Evolutionary conservation across 2,113 vertebrate genomes (phyloP), one percentile per base, ranked within the genome.

Genomic region (Ammodytes dubius): DNA sequence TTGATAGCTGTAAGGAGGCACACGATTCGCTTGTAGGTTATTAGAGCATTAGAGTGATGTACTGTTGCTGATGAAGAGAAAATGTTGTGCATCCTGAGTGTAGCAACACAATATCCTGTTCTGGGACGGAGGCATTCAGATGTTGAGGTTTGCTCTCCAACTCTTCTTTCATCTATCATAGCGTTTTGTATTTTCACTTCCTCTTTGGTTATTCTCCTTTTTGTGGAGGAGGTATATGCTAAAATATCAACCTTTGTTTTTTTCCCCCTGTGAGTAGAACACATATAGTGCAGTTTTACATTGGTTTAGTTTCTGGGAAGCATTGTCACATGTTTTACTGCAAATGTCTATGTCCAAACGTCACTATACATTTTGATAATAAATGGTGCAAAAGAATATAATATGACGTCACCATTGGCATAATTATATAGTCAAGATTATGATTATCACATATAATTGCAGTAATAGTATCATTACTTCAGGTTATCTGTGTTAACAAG

Each of bases 151-250:
- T 78, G 53, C 46, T 72, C 76, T 80, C 56, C 64, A 64, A 2
- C 69, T 88, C 57, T 74, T 39, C 82, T 72, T 75, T 82, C 79
- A 88, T 90, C 59, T 74, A 80, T 92, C 77, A 89, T 88, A 87
- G 83, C 86, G 84, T 87, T 92, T 91, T 90, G 71, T 72, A 76
- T 84, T 92, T 84, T 93, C 92, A 90, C 90, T 92, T 93, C 92
- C 88, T 47, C 53, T 90, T 76, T 74, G 13, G 27, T 79, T 79
- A 83, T 89, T 87, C 88, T 90, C 70, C 77, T 84, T 88, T 91
- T 65, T 59, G 7, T 10, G 12, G 12, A 3, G 12, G 43, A 70
- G 49, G 40, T 45, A 14, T 74, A 3, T 75, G 81, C 81, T 77
- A 60, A 85, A 90, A 81, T 86, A 69, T 83, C 15, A 74, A 54